Evolutionary conservation across 2,888 invertebrate species (phyloP), one percentile per base, ranked within the genome.

Genomic region (Spodoptera littoralis): DNA sequence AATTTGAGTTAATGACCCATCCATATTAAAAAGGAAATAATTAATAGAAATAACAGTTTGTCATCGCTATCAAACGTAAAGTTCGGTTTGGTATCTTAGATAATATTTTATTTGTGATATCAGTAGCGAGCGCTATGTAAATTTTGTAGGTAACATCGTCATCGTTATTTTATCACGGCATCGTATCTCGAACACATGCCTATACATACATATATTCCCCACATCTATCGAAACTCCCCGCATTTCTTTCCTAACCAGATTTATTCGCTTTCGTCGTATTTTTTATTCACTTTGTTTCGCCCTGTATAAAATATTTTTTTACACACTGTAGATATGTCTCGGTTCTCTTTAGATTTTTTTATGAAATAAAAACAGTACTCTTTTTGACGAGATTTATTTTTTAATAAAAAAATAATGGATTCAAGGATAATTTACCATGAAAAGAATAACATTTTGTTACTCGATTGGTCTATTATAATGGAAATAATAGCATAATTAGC

Each of bases 211-310:
- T 18, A 18, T 55, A 52, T 43, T 22, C 13, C 44, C 13, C 44
- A 47, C 43, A 59, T 42, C 49, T 44, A 55, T 27, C 42, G 43
- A 46, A 56, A 11, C 36, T 42, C 27, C 13, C n/a, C 60, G 54
- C 50, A 18, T 27, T 50, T 53, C 12, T 13, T 24, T 45, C 44
- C 41, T 44, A 57, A 57, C 56, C 49, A 65, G 49, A 53, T 60
- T 53, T 56, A 53, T 70, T 56, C 45, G 27, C 30, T 36, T 47
- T 2, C n/a, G 45, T 18, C 60, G 43, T 55, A 59, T 47, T 61
- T 59, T 60, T 59, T 60, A 47, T 56, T 56, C 43, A 48, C 36
- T 44, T 59, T 46, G 11, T 70, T 64, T 59, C 44, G 36, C 36
- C 4, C 9, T 47, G 1, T 27, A 48, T 11, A 54, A 22, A 18